A percentile compares a stretch with the other conserved stretches of the same genome.
Conservation (phyloP, 1,140 invertebrate genomes). For the Apis mellifera region Amel_HAv3.1 CM009945.2:1902001-1902500, state of each 20-base stretch:
- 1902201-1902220: constrained; percentile 54
- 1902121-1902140: constrained; percentile 57
- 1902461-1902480: not conserved
- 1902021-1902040: not conserved
- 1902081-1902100: not conserved
- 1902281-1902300: not conserved
- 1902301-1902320: not conserved
- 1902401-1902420: not conserved
- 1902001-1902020: not conserved
- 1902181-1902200: constrained; percentile 62
- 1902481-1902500: not conserved
- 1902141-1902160: not conserved
- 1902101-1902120: not conserved
- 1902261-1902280: not conserved
- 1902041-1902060: not conserved
- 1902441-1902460: not conserved
- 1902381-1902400: not conserved
- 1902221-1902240: constrained; percentile 40
- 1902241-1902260: not conserved
- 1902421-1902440: not conserved
- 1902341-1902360: constrained; percentile 7
- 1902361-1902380: not conserved
- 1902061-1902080: not conserved
- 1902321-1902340: constrained; percentile 8
- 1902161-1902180: constrained; percentile 43